Conservation (phyloP, 2,888 invertebrate species). For the Drosophila pegasa region DNA sequence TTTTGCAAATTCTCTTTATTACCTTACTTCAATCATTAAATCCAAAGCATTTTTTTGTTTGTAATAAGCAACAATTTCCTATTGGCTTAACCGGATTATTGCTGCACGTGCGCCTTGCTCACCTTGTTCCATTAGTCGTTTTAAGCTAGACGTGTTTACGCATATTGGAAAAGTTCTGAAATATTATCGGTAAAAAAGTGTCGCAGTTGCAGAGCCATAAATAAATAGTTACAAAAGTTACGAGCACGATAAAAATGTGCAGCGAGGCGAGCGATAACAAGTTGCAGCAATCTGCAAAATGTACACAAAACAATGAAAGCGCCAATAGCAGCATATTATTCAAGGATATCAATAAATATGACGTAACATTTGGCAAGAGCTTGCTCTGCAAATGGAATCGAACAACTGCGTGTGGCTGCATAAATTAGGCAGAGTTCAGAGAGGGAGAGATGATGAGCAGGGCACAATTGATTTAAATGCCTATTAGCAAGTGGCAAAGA, state of each 20-base stretch:
- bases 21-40: background rate
- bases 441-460: background rate
- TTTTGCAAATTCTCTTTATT: background rate
- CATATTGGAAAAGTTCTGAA: background rate
- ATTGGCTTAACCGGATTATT: background rate
- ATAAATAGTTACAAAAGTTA: constrained; percentile 9
- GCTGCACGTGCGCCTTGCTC: no score
- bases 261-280: constrained; percentile 5
- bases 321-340: constrained; percentile 7
- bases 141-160: constrained; percentile 4
- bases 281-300: background rate
- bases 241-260: constrained; percentile 8
- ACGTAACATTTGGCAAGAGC: constrained; percentile 14
- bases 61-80: background rate
- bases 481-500: constrained; percentile 65
- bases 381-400: constrained; percentile 7
- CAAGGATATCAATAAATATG: constrained; percentile 15
- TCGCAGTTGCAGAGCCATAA: constrained; percentile 9
- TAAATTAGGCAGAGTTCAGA: constrained; percentile 53
- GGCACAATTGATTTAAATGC: constrained; percentile 63
- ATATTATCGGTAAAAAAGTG: background rate
- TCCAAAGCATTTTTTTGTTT: background rate
- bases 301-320: background rate
- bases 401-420: constrained; percentile 59
- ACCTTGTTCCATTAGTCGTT: background rate